Percentiles rank a stretch among this genome's conserved stretches.
phyloP scores from a whole-genome alignment of 2,888 invertebrate species.

The Acanthopleura granulata region DNA sequence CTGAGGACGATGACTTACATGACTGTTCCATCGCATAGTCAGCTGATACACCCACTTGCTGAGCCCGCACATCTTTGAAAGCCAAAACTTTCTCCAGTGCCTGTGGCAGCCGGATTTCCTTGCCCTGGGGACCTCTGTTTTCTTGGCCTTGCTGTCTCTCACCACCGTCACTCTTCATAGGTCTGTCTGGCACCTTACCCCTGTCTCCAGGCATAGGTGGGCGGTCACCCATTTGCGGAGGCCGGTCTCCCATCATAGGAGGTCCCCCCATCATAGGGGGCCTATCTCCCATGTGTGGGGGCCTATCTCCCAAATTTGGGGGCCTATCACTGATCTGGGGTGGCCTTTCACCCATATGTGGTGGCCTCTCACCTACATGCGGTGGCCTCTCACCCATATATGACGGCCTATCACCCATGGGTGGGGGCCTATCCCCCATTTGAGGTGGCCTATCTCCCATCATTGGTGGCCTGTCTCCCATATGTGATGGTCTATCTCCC shows the following conservation, averaged over 20 bases:
- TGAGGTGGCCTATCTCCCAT: slow-evolving; percentile 10
- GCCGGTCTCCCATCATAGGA: slow-evolving; percentile 24
- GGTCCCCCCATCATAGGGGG: slow-evolving; percentile 24
- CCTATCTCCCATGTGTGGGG: slow-evolving; percentile 10
- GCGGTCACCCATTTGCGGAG: slow-evolving; percentile 1
- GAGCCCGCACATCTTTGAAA: slow-evolving; percentile 87
- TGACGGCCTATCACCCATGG: slow-evolving; percentile 8
- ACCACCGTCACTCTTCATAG: neutral
- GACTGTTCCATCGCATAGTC: slow-evolving; percentile 36
- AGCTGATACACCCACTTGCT: slow-evolving; percentile 78
- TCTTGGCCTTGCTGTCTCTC: neutral
- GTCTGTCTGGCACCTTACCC: neutral
- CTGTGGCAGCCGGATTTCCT: slow-evolving; percentile 77
- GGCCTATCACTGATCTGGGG: slow-evolving; percentile 1
- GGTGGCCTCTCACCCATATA: slow-evolving; percentile 11
- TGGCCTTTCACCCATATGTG: slow-evolving; percentile 3
- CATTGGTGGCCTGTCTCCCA: slow-evolving; percentile 18
- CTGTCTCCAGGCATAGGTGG: slow-evolving; percentile 23
- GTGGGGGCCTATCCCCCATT: neutral
- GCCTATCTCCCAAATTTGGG: neutral
- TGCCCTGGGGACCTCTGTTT: slow-evolving; percentile 12
- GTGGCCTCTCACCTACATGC: neutral
- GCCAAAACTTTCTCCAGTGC: slow-evolving; percentile 91
- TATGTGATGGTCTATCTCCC: neutral
- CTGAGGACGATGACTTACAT: neutral